A percentile compares a stretch with the other conserved stretches of the same genome.
Conservation (phyloP, 2,888 invertebrate genomes). For the Monochamus alternatus region DNA sequence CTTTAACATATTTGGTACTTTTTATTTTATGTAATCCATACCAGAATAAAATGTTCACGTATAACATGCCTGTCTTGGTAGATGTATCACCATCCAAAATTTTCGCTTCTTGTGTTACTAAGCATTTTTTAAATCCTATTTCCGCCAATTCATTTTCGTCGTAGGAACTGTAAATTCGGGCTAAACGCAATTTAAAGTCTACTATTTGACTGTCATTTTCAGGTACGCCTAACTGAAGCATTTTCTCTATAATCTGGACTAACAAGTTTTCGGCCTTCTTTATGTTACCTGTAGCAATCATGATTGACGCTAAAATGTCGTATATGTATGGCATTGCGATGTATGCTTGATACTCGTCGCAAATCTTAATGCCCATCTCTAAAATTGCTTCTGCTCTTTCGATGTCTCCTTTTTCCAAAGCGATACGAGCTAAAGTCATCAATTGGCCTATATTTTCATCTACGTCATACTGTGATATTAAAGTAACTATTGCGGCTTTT, state of each 20-base stretch:
- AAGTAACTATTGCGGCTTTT: constrained; percentile 13
- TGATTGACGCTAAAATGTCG: constrained; percentile 70
- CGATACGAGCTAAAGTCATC: constrained; percentile 65
- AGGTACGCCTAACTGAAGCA: constrained; percentile 61
- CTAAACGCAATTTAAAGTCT: constrained; percentile 69
- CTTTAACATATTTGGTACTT: constrained; percentile 61
- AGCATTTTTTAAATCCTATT: constrained; percentile 69
- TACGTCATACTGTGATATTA: constrained; percentile 57
- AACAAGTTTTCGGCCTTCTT: constrained; percentile 68
- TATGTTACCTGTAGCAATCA: constrained; percentile 68
- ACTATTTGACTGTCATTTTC: constrained; percentile 68
- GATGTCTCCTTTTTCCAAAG: constrained; percentile 66
- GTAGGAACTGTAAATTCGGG: constrained; percentile 68
- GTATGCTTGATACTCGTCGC: constrained; percentile 67
- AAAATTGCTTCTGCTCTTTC: constrained; percentile 68
- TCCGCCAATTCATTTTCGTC: constrained; percentile 68
- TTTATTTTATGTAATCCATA: constrained; percentile 70
- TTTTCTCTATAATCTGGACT: constrained; percentile 68
- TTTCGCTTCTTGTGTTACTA: constrained; percentile 67
- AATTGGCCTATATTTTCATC: constrained; percentile 68
- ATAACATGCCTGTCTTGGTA: constrained; percentile 69
- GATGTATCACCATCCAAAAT: constrained; percentile 65
- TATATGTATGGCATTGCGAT: constrained; percentile 68
- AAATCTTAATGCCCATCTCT: constrained; percentile 68
- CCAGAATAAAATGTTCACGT: constrained; percentile 71